Base-by-base conservation (phyloP, 1,140 invertebrate species). In the Potamilus streckersoni region DNA sequence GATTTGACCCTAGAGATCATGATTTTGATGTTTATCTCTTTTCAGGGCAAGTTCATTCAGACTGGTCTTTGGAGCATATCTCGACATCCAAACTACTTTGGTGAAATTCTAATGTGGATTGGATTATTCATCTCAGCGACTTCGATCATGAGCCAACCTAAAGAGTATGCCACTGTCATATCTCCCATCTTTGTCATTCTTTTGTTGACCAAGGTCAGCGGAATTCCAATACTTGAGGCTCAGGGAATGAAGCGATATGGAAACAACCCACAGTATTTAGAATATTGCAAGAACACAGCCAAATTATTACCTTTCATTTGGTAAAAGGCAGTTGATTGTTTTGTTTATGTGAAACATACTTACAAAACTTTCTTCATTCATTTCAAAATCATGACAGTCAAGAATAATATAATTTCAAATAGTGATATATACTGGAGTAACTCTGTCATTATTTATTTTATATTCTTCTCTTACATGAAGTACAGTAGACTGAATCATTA, bases 51-150 rank as follows among this genome's bases (percentile, higher is more conserved):
- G 63, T 87, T 86, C 69, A 87, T 87, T 57, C 67, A 55, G 4
- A 64, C 76, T 64, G 95, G 96, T 15, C 89, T 98, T 16, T 98
- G 96, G 96, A 93, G 94, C 68, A 85, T 96, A 17, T 97, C 95
- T 0, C 92, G 96, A 74, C 96, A 98, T 91, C 96, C 96, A 0
- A 98, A 98, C 88, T 98, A 98, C 86, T 97, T 97, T 88, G 96
- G 96, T 1, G 96, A 98, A 91, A 96, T 98, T 57, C 92, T 96
- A 0, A 92, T 97, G n/a, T 98, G 96, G 96, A 96, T 95, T 93
- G 96, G 96, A 2, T 94, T 97, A 63, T 97, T 96, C 85, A 92
- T 95, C 11, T 81, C 85, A 13, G 79, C 86, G 15, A 70, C 73
- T 1, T 73, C 78, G 11, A 78, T 76, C 8, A 69, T 87, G 66